These are phyloP conservation scores for Palythoa grandis DNA, from an alignment of 92 coral and sea anemone genomes.

Conservation along the genomic window DNA sequence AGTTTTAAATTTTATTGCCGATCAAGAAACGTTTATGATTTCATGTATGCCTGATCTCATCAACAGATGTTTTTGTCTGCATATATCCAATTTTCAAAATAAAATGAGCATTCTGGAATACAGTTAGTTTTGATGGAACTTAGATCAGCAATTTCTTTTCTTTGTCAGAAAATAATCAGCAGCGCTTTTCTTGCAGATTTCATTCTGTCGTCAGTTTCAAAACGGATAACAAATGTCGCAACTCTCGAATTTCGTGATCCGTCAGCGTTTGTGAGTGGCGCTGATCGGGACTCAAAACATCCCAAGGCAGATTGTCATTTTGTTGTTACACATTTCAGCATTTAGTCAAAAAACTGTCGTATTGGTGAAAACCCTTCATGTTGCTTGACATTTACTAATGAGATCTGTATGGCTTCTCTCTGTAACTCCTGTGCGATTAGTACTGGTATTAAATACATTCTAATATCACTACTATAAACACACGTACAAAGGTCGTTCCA, in stretches of 20 bases:
- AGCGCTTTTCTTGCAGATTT: slow-evolving; percentile 12
- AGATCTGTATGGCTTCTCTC: slow-evolving; percentile 84
- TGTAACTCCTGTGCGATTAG: slow-evolving; percentile 25
- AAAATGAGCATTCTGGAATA: slow-evolving; percentile 33
- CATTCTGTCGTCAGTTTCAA: slow-evolving; percentile 51
- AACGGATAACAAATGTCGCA: slow-evolving; percentile 48
- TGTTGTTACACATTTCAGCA: slow-evolving; percentile 80
- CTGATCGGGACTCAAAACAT: slow-evolving; percentile 43
- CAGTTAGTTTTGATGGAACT: background rate
- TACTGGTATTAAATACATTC: slow-evolving; percentile 18
- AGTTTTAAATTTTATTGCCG: background rate
- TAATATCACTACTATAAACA: background rate
- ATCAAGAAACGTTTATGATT: background rate
- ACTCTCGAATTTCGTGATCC: slow-evolving; percentile 45
- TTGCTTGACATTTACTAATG: slow-evolving; percentile 93
- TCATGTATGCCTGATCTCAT: slow-evolving; percentile 11
- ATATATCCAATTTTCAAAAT: slow-evolving; percentile 24
- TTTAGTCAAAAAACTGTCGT: slow-evolving; percentile 84
- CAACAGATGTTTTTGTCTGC: slow-evolving; percentile 47
- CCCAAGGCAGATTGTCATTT: slow-evolving; percentile 75
- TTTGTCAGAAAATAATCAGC: slow-evolving; percentile 17
- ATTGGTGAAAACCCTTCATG: slow-evolving; percentile 79
- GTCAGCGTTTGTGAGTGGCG: slow-evolving; percentile 45
- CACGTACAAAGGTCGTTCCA: background rate
- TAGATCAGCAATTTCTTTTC: background rate